Evolutionary conservation across 2,113 vertebrate species (phyloP), one percentile per base, ranked within the genome.

Genomic region (Tretioscincus oriximinensis): DNA sequence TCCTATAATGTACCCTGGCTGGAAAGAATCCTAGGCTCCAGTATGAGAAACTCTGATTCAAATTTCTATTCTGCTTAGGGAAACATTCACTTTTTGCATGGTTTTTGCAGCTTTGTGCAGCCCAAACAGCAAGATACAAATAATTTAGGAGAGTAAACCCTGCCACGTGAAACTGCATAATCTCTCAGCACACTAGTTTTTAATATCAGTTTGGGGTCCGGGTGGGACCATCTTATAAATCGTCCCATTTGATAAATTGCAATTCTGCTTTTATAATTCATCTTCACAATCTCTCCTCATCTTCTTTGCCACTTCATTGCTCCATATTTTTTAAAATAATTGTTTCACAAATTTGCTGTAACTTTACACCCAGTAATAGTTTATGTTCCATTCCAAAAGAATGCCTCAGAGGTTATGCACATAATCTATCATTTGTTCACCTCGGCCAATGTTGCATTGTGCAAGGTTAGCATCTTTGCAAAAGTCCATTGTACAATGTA

Each of bases 391-490:
- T 60, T 68, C 71, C n/a, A 8, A 76, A 71, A 73, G 69, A 72
- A 61, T 74, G 61, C 16, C 2, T 77, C 76, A 73, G 63, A 24
- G 82, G 41, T 72, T 78, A 24, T 61, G n/a, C 26, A 73, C 60
- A 67, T 81, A 24, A 73, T 86, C 35, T 89, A 31, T 73, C 70
- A 86, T 66, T 84, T 82, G 78, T 86, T 29, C 21, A 63, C 54
- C 61, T 10, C 24, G 35, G 79, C 81, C 80, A 84, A n/a, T n/a
- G 26, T 5, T 74, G 66, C 73, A 41, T 67, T 87, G 80, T 84
- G 29, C 29, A 72, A 28, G 71, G 18, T 67, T 67, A 79, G 77
- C 77, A 71, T 79, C 60, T 79, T 71, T 60, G 51, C 60, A 81
- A 75, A 45, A 47, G 54, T 85, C 84, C 31, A 11, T 84, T 69